Percentiles rank a stretch among this genome's conserved stretches.
phyloP scores from a whole-genome alignment of 2,888 invertebrate species.

The Pollenia angustigena region DNA sequence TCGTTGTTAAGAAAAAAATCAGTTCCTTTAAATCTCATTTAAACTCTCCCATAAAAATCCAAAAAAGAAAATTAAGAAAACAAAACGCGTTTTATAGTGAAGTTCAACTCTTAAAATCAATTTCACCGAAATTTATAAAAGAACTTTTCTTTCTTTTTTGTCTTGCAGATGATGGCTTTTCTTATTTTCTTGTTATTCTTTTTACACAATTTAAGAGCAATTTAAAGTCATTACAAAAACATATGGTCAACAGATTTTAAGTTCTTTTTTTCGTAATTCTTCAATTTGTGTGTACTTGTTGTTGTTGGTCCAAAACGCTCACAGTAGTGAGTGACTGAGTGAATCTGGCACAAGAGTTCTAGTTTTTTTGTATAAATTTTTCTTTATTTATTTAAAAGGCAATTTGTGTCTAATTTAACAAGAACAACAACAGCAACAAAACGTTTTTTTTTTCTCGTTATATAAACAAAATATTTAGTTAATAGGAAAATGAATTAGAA shows the following conservation, averaged over 20 bases:
- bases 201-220: constrained; percentile 68
- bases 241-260: constrained; percentile 73
- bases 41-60: not conserved
- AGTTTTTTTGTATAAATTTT: constrained; percentile 18
- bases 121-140: constrained; percentile 56
- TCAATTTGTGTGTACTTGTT: not conserved
- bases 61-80: constrained; percentile 42
- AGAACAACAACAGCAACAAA: constrained; percentile 48
- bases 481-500: constrained; percentile 52
- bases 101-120: constrained; percentile 57
- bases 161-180: constrained; percentile 2
- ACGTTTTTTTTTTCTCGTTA: constrained; percentile 38
- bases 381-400: constrained; percentile 71
- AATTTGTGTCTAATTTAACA: constrained; percentile 72
- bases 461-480: constrained; percentile 66
- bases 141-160: constrained; percentile 28
- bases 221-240: constrained; percentile 68
- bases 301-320: constrained; percentile 42
- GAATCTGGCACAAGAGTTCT: constrained; percentile 44
- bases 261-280: constrained; percentile 33
- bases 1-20: not conserved
- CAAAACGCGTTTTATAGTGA: constrained; percentile 33
- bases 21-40: constrained; percentile 1
- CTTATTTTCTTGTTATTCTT: constrained; percentile 38
- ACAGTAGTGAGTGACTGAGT: constrained; percentile 24